Evolutionary conservation across 2,113 vertebrate species (phyloP).

Genomic region (Eupsittula cactorum): DNA sequence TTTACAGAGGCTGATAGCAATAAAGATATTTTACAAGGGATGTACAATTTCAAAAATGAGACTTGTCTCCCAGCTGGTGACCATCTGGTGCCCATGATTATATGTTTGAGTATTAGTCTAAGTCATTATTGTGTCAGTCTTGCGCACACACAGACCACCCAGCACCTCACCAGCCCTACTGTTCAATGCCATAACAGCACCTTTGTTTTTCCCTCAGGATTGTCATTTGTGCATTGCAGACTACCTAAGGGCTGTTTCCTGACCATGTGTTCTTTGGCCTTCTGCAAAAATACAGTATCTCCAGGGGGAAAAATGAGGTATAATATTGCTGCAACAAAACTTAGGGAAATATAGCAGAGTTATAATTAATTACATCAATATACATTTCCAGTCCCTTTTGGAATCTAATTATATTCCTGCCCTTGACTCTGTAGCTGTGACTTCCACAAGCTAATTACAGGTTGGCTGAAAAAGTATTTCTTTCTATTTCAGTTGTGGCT

Average conservation of each 20-base stretch:
- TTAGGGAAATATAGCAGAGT: constrained; percentile 24
- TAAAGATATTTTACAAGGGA: constrained; percentile 65
- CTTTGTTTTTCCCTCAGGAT: constrained; percentile 70
- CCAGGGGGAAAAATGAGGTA: neutral
- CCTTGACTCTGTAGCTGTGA: constrained; percentile 22
- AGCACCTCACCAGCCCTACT: constrained; percentile 65
- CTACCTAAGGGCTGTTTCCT: constrained; percentile 59
- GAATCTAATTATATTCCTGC: constrained; percentile 40
- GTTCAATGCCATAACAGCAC: constrained; percentile 54
- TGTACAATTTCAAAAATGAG: constrained; percentile 64
- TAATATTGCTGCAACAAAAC: constrained; percentile 12
- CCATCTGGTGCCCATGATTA: constrained; percentile 70
- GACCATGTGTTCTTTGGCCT: constrained; percentile 30
- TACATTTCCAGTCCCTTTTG: constrained; percentile 27
- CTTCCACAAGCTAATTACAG: constrained; percentile 41
- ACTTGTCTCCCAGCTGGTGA: constrained; percentile 75
- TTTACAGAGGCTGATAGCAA: constrained; percentile 55
- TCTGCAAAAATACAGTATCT: constrained; percentile 5
- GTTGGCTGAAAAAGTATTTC: constrained; percentile 27
- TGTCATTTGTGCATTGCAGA: constrained; percentile 46
- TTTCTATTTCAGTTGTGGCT: neutral
- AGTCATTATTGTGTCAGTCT: constrained; percentile 75
- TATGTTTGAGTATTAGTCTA: constrained; percentile 65
- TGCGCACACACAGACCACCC: constrained; percentile 72
- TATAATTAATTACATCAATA: constrained; percentile 57